Base-by-base conservation (phyloP, 2,113 vertebrate genomes). In the Otocyon megalotis region DNA sequence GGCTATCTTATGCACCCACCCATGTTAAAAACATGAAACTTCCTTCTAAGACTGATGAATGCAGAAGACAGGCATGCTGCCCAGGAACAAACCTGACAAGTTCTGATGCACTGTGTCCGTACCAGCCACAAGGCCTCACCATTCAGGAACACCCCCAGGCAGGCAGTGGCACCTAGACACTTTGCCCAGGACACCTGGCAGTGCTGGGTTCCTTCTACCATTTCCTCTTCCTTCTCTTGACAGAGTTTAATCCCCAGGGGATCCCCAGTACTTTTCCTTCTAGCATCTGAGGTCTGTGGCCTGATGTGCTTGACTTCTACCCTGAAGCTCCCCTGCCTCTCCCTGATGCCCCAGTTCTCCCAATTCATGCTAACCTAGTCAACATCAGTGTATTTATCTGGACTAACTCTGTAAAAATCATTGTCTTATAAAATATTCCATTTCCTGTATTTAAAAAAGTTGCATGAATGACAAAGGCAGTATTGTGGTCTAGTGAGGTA, bases 21-120 rank as follows among this genome's bases (percentile, higher is more conserved):
- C 28, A 16, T 37, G 43, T 35, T 90, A 60, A 63, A 65, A 54
- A 62, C n/a, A 93, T 8, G 71, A 37, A 67, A 56, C 58, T 37
- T 71, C 76, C 95, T 95, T 72, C 62, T 63, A 63, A 72, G 79
- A 87, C 26, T 69, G 74, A 58, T 24, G 67, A 74, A 89, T 12
- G 48, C 17, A 48, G 14, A 62, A 74, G 67, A 84, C 14, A 85
- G n/a, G 63, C 30, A 71, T 14, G 60, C 37, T 60, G n/a, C 30
- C 56, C 72, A 74, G 58, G 28, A 74, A 69, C 12, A 72, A 58
- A 10, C 48, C 62, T 5, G 62, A 48, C 48, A 69, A 28, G 50
- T 16, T 79, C 62, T 93, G 62, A 69, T 22, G 30, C 26, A 19
- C 26, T 8, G 16, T 12, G 13, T 6, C 32, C 5, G 0, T 24